Evolutionary conservation across 1,140 invertebrate species (phyloP).

Genomic region (Delia radicum): DNA sequence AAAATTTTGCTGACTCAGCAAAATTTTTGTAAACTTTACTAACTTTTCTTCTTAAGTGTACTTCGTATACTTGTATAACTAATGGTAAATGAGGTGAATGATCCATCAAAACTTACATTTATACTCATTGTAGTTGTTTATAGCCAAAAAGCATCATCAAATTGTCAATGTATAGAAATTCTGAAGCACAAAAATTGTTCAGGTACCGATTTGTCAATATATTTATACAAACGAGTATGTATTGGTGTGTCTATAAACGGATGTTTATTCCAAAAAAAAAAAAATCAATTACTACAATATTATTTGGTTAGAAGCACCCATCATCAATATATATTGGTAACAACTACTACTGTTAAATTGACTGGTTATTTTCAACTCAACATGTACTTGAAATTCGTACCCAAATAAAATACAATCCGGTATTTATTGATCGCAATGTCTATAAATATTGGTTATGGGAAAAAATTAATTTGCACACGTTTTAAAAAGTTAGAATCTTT

Average conservation of each 20-base stretch:
- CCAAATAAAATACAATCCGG: neutral
- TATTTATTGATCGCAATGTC: neutral
- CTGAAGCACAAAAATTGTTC: neutral
- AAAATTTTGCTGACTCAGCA: too few species aligned
- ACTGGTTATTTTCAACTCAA: neutral
- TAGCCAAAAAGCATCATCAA: neutral
- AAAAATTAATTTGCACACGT: too few species aligned
- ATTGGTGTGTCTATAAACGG: neutral
- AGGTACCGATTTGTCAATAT: neutral
- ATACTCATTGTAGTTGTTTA: neutral
- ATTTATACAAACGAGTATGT: neutral
- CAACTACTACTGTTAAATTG: slow-evolving; percentile 22
- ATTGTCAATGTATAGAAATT: neutral
- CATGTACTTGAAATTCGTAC: neutral
- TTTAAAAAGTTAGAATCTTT: too few species aligned
- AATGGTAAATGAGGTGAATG: slow-evolving; percentile 19
- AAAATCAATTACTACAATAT: neutral
- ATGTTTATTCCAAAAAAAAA: neutral
- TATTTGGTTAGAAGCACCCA: neutral
- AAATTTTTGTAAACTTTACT: too few species aligned
- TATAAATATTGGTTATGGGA: neutral
- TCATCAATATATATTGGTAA: neutral
- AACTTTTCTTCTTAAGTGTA: too few species aligned
- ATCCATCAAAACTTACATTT: neutral
- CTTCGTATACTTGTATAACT: too few species aligned